Evolutionary conservation across 2,888 invertebrate species (phyloP).

Genomic region (Hypercompe scribonia): DNA sequence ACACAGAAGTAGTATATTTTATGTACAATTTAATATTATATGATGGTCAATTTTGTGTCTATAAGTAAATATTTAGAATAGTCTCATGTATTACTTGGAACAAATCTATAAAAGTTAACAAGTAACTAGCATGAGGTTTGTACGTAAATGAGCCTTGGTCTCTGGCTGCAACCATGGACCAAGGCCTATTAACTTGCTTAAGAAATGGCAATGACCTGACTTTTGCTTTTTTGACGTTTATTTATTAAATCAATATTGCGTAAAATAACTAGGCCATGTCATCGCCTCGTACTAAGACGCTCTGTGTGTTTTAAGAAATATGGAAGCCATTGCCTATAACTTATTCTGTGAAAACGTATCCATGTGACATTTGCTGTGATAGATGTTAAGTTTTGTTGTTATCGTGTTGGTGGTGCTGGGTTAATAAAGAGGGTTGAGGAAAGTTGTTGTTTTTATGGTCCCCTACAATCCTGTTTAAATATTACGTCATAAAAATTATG

Average conservation of each 20-base stretch:
- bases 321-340: constrained; percentile 31
- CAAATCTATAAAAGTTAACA: background rate
- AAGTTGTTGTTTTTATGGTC: constrained; percentile 21
- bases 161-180: background rate
- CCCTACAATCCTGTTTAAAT: background rate
- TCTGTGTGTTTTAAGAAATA: constrained; percentile 9
- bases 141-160: background rate
- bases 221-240: constrained; percentile 30
- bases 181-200: no score
- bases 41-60: background rate
- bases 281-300: constrained; percentile 20
- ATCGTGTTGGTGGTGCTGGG: constrained; percentile 72
- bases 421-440: constrained; percentile 81
- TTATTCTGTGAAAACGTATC: constrained; percentile 43
- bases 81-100: background rate
- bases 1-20: background rate
- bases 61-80: background rate
- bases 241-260: constrained; percentile 29
- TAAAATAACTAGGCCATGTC: constrained; percentile 33
- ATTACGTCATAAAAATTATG: constrained; percentile 6
- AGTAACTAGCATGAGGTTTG: background rate
- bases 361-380: constrained; percentile 76
- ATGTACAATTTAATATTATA: background rate
- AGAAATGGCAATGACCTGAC: constrained; percentile 32
- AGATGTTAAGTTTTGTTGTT: constrained; percentile 74